phyloP scores from a whole-genome alignment of 1,140 invertebrate genomes.

The Rhopalosiphum maidis region DNA sequence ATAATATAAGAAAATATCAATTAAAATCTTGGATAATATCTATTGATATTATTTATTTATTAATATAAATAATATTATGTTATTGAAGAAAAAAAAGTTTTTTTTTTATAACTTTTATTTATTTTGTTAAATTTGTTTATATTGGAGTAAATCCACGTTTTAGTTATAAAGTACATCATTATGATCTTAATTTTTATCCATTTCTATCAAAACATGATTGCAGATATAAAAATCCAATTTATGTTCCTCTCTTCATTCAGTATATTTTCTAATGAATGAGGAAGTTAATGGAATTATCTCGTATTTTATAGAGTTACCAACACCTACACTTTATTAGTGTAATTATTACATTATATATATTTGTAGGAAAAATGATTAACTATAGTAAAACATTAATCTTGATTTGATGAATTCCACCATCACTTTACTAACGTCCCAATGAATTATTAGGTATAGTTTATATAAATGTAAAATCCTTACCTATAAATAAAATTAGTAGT shows the following conservation, averaged over 20 bases:
- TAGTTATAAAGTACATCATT: not conserved
- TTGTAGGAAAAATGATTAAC: not conserved
- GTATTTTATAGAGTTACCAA: not conserved
- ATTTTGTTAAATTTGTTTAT: too few species aligned
- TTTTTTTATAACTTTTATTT: too few species aligned
- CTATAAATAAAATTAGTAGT: not conserved
- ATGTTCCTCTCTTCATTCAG: not conserved
- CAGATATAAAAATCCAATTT: not conserved
- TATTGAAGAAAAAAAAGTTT: too few species aligned
- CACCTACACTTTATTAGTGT: not conserved
- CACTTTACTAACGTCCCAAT: not conserved
- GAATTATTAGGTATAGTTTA: not conserved
- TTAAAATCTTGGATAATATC: not conserved
- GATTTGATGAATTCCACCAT: not conserved
- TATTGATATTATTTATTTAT: not conserved
- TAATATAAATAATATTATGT: not conserved
- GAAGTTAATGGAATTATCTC: not conserved
- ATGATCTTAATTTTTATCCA: not conserved
- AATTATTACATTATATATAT: not conserved
- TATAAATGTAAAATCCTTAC: conserved; percentile 6
- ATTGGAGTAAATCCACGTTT: too few species aligned
- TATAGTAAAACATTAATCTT: not conserved
- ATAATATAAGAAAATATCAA: not conserved
- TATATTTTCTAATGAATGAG: not conserved
- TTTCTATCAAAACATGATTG: not conserved